A percentile compares a stretch with the other conserved stretches of the same genome.
Evolutionary conservation across 1,140 invertebrate genomes (phyloP).

Genomic region (Tribolium castaneum): DNA sequence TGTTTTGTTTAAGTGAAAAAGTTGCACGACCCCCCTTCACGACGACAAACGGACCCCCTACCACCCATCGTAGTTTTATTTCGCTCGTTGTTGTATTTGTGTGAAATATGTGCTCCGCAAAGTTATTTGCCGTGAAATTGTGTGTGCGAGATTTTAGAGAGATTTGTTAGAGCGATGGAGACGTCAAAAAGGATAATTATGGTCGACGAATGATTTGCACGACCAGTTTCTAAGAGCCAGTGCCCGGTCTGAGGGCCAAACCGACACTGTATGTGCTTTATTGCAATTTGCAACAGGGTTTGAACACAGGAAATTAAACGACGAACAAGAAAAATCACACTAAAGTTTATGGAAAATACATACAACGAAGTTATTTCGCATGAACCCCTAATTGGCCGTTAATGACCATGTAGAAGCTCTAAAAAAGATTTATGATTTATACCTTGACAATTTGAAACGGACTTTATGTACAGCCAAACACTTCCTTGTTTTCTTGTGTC

Average conservation of each 20-base stretch:
- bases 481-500: too few species aligned
- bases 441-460: too few species aligned
- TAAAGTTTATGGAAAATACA: too few species aligned
- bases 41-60: slow-evolving; percentile 39
- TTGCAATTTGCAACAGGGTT: neutral
- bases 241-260: neutral
- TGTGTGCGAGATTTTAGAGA: slow-evolving; percentile 39
- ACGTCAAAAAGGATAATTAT: slow-evolving; percentile 39
- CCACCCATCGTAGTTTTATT: slow-evolving; percentile 26
- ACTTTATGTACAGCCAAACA: too few species aligned
- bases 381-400: too few species aligned
- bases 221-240: neutral
- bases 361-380: too few species aligned
- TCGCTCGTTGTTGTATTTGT: slow-evolving; percentile 34
- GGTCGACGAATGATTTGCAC: slow-evolving; percentile 29
- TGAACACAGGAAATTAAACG: too few species aligned
- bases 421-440: too few species aligned
- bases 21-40: slow-evolving; percentile 26
- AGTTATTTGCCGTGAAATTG: slow-evolving; percentile 47
- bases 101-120: slow-evolving; percentile 37
- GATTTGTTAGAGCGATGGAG: slow-evolving; percentile 41
- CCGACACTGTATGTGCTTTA: neutral
- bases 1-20: slow-evolving; percentile 29
- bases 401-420: too few species aligned
- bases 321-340: too few species aligned